Evolutionary conservation across 2,888 invertebrate genomes (phyloP), one percentile per base, ranked within the genome.

Genomic region (Parnassius glacialis): DNA sequence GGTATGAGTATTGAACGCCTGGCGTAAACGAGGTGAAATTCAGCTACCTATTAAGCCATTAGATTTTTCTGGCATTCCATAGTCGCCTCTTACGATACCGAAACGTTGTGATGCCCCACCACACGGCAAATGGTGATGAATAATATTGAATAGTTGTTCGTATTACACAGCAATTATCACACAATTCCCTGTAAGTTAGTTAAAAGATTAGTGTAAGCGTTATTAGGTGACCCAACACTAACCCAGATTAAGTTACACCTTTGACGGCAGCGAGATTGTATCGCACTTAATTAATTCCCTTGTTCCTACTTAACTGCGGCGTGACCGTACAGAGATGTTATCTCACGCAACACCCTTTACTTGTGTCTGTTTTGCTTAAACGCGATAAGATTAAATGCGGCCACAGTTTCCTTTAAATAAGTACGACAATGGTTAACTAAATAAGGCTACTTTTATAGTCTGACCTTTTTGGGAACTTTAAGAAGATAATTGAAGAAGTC

Each of bases 231-330:
- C 12, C 47, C 61, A 52, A 45, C 12, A 16, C 53, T n/a, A 25
- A 34, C 41, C 56, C 16, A 52, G 52, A 57, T 61, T 61, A 52
- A 61, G 61, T 57, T 61, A 57, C 61, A 61, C 10, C 56, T 57
- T 12, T 41, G 57, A 52, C 57, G 57, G 61, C 25, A 41, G 56
- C 45, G 45, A 52, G 61, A 61, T 61, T 41, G 56, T 56, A 61
- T 61, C 61, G n/a, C 9, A 42, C 41, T 51, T 57, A 61, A 61
- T 47, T 61, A 61, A 61, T 61, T 57, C 52, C 45, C 56, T 52
- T n/a, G 12, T 51, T 50, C 44, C 42, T 52, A 61, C 56, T 61
- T 57, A 61, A 61, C 60, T 10, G 61, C 56, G 50, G 52, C 52
- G 52, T 56, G 59, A 52, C 52, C 25, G 47, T 53, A 42, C 53